Conservation (phyloP, 2,888 invertebrate genomes). For the Lasioglossum marginatum region DNA sequence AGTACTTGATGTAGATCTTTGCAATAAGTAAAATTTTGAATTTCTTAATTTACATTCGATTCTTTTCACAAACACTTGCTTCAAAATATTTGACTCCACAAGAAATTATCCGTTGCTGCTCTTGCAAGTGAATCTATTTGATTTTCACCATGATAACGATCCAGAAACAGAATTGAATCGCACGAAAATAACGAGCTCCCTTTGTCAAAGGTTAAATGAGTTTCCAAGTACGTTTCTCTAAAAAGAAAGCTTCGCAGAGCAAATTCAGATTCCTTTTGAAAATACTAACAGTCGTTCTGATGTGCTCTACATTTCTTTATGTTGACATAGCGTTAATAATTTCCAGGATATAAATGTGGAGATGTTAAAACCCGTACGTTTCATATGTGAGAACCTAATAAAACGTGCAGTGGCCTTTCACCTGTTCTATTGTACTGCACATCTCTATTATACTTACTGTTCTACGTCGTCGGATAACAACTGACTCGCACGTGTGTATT, state of each 20-base stretch:
- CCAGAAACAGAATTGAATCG: background rate
- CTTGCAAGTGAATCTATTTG: background rate
- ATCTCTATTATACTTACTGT: background rate
- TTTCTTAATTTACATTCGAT: too few species aligned
- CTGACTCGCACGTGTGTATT: conserved; percentile 25
- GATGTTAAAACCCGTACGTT: background rate
- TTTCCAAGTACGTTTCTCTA: background rate
- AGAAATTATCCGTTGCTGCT: background rate
- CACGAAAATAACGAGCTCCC: background rate
- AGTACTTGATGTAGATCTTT: too few species aligned
- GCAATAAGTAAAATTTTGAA: too few species aligned
- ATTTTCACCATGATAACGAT: background rate
- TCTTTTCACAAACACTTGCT: too few species aligned
- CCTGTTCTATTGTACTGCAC: background rate
- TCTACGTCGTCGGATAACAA: background rate
- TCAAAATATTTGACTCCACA: background rate
- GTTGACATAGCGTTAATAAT: too few species aligned
- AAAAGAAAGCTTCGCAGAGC: background rate
- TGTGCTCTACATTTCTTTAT: background rate
- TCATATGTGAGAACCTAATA: background rate
- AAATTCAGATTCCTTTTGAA: background rate
- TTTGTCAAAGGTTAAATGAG: background rate
- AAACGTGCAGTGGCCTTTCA: background rate
- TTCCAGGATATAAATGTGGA: too few species aligned
- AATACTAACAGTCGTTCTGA: background rate